These are phyloP conservation scores for Leptopilina clavipes DNA, from an alignment of 1,140 invertebrate genomes.

Conservation along the genomic window DNA sequence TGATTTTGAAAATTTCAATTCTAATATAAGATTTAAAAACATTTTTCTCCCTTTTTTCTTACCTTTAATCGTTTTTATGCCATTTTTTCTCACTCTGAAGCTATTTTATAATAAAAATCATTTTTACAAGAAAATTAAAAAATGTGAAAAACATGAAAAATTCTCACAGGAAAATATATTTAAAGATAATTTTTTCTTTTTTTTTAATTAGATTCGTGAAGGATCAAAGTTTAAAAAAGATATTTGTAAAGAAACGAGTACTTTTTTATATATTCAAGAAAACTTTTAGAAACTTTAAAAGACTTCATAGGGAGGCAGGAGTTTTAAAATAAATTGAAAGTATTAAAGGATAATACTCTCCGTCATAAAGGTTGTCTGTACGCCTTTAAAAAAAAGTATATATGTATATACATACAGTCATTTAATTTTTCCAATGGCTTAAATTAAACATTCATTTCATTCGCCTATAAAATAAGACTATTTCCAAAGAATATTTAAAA, in stretches of 20 bases:
- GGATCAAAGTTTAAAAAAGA: neutral
- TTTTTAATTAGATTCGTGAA: slow-evolving; percentile 3
- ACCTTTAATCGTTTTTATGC: too few species aligned
- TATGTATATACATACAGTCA: neutral
- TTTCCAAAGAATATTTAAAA: too few species aligned
- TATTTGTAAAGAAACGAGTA: slow-evolving; percentile 4
- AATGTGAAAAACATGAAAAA: too few species aligned
- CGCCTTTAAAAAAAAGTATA: neutral
- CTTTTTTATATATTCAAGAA: slow-evolving; percentile 1
- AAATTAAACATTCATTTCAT: neutral
- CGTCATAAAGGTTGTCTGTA: neutral
- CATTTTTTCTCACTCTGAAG: too few species aligned
- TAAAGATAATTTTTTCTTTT: neutral
- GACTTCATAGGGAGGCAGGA: neutral
- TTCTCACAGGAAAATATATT: neutral
- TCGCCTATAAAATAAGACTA: too few species aligned
- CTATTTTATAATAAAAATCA: too few species aligned
- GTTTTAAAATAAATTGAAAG: slow-evolving; percentile 20
- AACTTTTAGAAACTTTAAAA: slow-evolving; percentile 4
- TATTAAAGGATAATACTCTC: slow-evolving; percentile 5
- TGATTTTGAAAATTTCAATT: neutral
- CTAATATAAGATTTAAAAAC: neutral
- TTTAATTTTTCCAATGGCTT: neutral
- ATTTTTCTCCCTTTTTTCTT: neutral
- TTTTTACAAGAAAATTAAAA: too few species aligned